Conservation (phyloP, 2,888 invertebrate species). For the Ectropis crepuscularia region DNA sequence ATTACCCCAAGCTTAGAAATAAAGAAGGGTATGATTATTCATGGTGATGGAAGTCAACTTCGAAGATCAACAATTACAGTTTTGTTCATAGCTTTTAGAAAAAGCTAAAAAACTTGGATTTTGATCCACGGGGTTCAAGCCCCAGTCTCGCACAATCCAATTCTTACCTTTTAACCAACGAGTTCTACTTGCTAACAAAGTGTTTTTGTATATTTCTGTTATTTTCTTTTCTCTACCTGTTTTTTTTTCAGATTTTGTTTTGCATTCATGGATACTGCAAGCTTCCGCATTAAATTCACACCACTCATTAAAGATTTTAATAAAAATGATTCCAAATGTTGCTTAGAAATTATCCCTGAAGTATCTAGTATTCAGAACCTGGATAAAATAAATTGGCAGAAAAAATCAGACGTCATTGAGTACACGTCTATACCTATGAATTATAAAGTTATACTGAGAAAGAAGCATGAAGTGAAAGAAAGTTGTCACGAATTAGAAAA, state of each 20-base stretch:
- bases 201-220: conserved; percentile 4
- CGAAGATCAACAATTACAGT: no score
- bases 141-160: no score
- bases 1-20: no score
- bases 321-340: conserved; percentile 57
- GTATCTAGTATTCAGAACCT: conserved; percentile 64
- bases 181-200: neutral
- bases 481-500: conserved; percentile 45
- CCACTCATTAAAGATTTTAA: conserved; percentile 58
- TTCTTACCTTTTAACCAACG: neutral
- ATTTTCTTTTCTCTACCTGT: conserved; percentile 17
- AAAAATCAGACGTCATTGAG: conserved; percentile 59
- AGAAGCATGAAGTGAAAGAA: conserved; percentile 37
- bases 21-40: no score
- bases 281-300: conserved; percentile 65
- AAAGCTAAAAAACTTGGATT: no score
- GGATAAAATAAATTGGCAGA: conserved; percentile 65
- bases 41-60: no score
- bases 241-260: conserved; percentile 38
- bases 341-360: conserved; percentile 72
- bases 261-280: conserved; percentile 61
- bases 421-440: conserved; percentile 68
- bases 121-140: no score
- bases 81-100: no score
- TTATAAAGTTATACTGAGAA: conserved; percentile 68